Evolutionary conservation across 2,113 vertebrate genomes (phyloP).

Genomic region (Charadrius vociferus): DNA sequence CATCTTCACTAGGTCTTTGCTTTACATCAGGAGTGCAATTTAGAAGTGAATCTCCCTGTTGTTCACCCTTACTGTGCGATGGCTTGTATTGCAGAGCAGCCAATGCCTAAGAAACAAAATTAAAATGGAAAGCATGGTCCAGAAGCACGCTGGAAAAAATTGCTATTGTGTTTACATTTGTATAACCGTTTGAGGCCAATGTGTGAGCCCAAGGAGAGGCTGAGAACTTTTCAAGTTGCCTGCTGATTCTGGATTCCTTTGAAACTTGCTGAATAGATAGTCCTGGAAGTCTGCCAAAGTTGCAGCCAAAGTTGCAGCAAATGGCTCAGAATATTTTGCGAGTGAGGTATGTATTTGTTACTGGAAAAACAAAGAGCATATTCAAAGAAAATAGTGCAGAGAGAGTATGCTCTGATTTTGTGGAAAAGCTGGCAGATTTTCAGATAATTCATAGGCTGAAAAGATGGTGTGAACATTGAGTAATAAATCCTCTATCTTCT

Average conservation of each 20-base stretch:
- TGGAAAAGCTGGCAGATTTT: constrained; percentile 12
- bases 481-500: neutral
- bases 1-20: neutral
- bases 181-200: neutral
- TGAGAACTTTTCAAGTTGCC: neutral
- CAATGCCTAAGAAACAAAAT: neutral
- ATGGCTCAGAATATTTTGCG: neutral
- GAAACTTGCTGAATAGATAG: neutral
- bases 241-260: neutral
- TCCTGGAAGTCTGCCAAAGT: neutral
- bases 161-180: constrained; percentile 5
- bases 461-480: neutral
- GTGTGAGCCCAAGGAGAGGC: neutral
- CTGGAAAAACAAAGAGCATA: neutral
- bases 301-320: neutral
- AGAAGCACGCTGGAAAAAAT: neutral
- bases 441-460: neutral
- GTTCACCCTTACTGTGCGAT: neutral
- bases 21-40: neutral
- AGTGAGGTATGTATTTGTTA: neutral
- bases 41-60: neutral
- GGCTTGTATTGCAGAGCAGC: neutral
- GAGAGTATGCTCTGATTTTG: neutral
- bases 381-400: neutral
- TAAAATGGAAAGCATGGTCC: neutral